A percentile compares a stretch with the other conserved stretches of the same genome.
phyloP scores from a whole-genome alignment of 2,113 vertebrate genomes.

The Egretta garzetta region DNA sequence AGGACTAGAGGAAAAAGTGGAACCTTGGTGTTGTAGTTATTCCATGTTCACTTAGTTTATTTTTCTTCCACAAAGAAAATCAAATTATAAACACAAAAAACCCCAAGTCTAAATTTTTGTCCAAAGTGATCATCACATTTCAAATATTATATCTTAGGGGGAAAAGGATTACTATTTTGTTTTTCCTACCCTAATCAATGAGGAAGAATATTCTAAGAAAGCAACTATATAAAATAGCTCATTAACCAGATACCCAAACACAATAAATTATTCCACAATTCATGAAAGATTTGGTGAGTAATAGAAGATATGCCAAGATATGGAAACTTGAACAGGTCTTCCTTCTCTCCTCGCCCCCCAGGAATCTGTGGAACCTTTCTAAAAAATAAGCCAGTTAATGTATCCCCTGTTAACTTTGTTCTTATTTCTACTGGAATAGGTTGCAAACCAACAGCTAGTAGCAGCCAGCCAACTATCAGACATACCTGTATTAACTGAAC shows the following conservation, averaged over 20 bases:
- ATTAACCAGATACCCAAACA: background rate
- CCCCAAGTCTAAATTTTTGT: background rate
- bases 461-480: background rate
- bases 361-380: slow-evolving; percentile 13
- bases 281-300: background rate
- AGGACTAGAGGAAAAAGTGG: background rate
- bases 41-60: background rate
- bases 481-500: background rate
- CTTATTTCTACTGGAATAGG: background rate
- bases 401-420: background rate
- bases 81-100: background rate
- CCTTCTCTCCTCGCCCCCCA: background rate
- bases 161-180: background rate
- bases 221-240: background rate
- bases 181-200: background rate
- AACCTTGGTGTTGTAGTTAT: background rate
- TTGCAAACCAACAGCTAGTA: background rate
- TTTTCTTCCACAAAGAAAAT: background rate
- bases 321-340: background rate
- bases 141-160: background rate
- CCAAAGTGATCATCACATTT: background rate
- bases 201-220: background rate
- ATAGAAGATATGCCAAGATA: background rate
- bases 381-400: slow-evolving; percentile 17
- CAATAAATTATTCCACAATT: slow-evolving; percentile 17